phyloP scores from a whole-genome alignment of 2,113 vertebrate species.

The Trinectes maculatus region DNA sequence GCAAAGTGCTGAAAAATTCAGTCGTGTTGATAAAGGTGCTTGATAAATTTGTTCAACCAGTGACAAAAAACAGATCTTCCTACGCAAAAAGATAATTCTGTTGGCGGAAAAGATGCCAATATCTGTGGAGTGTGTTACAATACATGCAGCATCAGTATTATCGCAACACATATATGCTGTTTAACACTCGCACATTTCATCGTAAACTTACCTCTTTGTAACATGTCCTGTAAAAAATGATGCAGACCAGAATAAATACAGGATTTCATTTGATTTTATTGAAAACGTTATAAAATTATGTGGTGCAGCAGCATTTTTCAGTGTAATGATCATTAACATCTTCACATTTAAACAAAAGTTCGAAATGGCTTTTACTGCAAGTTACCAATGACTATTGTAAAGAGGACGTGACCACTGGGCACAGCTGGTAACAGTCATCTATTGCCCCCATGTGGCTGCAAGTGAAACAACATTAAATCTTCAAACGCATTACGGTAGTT shows the following conservation, averaged over 20 bases:
- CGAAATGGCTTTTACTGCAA: constrained; percentile 62
- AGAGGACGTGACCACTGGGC: constrained; percentile 13
- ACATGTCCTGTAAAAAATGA: not conserved
- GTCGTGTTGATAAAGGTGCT: too few relatives aligned
- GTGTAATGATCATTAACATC: constrained; percentile 49
- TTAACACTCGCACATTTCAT: too few relatives aligned
- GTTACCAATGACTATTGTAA: constrained; percentile 8
- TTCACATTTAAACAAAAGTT: constrained; percentile 65
- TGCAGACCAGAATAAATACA: not conserved
- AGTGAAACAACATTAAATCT: constrained; percentile 24
- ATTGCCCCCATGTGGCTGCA: constrained; percentile 47
- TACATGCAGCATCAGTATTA: too few relatives aligned
- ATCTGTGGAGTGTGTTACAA: too few relatives aligned
- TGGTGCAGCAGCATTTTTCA: constrained; percentile 70
- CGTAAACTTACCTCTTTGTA: too few relatives aligned
- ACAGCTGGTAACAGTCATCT: constrained; percentile 2
- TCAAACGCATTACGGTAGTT: not conserved
- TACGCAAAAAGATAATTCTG: too few relatives aligned
- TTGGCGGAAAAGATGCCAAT: too few relatives aligned
- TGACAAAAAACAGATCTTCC: too few relatives aligned
- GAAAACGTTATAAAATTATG: constrained; percentile 79
- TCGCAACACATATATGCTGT: too few relatives aligned
- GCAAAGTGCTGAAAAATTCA: too few relatives aligned
- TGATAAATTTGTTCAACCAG: too few relatives aligned
- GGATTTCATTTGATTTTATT: constrained; percentile 72